Base-by-base conservation (phyloP, 2,113 vertebrate genomes). In the Halichoerus grypus region DNA sequence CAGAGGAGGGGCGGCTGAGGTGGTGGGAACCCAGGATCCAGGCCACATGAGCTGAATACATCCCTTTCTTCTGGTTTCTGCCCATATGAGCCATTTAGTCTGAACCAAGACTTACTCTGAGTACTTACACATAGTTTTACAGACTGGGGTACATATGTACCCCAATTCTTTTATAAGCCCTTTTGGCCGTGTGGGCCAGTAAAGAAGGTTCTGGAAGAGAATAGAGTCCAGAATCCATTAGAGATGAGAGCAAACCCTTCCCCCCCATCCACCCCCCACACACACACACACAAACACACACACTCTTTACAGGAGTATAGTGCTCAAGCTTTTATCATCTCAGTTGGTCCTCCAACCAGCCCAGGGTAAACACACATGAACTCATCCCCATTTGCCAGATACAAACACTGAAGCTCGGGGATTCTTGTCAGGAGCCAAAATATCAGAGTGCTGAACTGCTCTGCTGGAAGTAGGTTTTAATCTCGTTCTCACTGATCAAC, bases 151-250 rank as follows among this genome's bases (percentile, higher is more conserved):
- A 84, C 26, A n/a, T 59, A 19, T 33, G 42, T 28, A 61, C 19
- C 33, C 65, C 18, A 26, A 81, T 59, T 84, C 83, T 77, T 59
- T 7, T 87, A 22, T 42, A 84, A 87, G 63, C 51, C 55, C 39
- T 87, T 80, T 65, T 49, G 76, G 92, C 80, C 42, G 4, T 19
- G 10, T 74, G 69, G 14, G 39, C 59, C 59, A 86, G 22, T 39
- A 36, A 67, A 87, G 87, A 92, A 90, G 42, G 55, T 89, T 92
- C 88, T 79, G 67, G 46, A 96, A 84, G 59, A 95, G 28, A 85
- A 26, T 51, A 15, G 91, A 89, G 33, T 51, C 55, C 82, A 91
- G 82, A 93, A 79, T 55, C 15, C 59, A 86, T 31, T 65, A 57
- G 94, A 3, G 51, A 81, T 55, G 4, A 88, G 87, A 67, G 74